Evolutionary conservation across 2,797 vertebrate species (phyloP).

Genomic region (Allobates femoralis): DNA sequence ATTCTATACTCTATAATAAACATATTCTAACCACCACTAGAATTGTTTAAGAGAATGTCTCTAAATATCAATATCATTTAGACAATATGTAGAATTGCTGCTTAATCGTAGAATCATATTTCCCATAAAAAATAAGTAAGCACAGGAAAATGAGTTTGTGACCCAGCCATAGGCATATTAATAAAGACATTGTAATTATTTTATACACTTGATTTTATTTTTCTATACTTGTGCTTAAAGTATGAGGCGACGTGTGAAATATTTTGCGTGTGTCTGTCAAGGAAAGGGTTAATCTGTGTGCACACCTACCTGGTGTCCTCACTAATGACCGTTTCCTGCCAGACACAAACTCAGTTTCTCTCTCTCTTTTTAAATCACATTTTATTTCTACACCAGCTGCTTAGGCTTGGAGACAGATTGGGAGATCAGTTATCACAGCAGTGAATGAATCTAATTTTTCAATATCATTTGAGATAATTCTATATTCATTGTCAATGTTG

Average conservation of each 20-base stretch:
- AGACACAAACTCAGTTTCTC: constrained; percentile 54
- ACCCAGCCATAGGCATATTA: too few species aligned
- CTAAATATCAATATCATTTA: background rate
- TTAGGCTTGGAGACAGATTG: constrained; percentile 78
- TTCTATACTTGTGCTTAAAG: background rate
- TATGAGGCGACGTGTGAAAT: background rate
- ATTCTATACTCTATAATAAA: too few species aligned
- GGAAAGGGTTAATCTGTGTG: constrained; percentile 19
- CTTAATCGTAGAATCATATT: background rate
- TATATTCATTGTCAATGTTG: constrained; percentile 76
- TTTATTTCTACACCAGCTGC: constrained; percentile 82
- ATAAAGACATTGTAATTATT: too few species aligned
- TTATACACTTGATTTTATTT: too few species aligned
- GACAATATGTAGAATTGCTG: background rate
- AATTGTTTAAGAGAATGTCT: background rate
- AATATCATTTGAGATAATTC: constrained; percentile 81
- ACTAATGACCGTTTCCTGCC: constrained; percentile 70
- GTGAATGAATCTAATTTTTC: constrained; percentile 84
- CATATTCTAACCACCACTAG: too few species aligned
- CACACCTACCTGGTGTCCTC: constrained; percentile 55
- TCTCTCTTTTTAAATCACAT: constrained; percentile 76
- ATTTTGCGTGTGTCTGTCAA: background rate
- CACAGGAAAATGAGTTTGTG: too few species aligned
- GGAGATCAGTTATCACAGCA: constrained; percentile 82
- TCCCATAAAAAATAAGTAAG: too few species aligned